Evolutionary conservation across 2,113 vertebrate genomes (phyloP), one percentile per base, ranked within the genome.

Genomic region (Sinosuthora webbiana): DNA sequence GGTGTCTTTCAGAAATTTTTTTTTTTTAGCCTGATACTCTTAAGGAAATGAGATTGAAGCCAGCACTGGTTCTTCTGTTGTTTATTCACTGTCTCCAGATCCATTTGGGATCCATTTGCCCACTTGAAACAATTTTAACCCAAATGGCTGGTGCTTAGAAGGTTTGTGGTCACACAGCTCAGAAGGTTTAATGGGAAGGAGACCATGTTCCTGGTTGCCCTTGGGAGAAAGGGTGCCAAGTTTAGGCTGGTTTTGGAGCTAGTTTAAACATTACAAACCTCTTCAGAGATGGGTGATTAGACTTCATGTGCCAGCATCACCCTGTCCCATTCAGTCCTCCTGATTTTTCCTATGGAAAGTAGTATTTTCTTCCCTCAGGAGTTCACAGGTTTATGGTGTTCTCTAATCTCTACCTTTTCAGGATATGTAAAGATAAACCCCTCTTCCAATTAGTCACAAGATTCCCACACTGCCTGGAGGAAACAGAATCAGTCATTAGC

Each of bases 401-500:
- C 41, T 90, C 62, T 71, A 9, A 64, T 77, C 30, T 56, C 39
- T 81, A 12, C 17, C 8, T 81, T 97, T 89, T 41, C 95, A 98
- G 97, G 92, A 92, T 98, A 85, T 82, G 81, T 3, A 79, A 94
- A 95, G 57, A 83, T 33, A 93, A 95, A 93, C 8, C 27, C 35
- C 97, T 97, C 70, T 94, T 98, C 60, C 80, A 63, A 0, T 47
- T 98, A 73, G 94, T 78, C 9, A 0, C 97, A 53, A 89, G 71
- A 33, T 98, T 98, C 70, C 94, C 96, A 31, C 31, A 1, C 21
- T 94, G 57, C 41, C 68, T n/a, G 30, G 90, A 97, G 75, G 95
- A 95, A 27, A 69, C 79, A 24, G 96, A 96, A 37, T 79, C 89
- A 5, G 22, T 84, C 1, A 3, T 82, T 49, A 84, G 68, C 93